Conservation (phyloP, 2,113 vertebrate genomes). For the Rhizomys pruinosus region DNA sequence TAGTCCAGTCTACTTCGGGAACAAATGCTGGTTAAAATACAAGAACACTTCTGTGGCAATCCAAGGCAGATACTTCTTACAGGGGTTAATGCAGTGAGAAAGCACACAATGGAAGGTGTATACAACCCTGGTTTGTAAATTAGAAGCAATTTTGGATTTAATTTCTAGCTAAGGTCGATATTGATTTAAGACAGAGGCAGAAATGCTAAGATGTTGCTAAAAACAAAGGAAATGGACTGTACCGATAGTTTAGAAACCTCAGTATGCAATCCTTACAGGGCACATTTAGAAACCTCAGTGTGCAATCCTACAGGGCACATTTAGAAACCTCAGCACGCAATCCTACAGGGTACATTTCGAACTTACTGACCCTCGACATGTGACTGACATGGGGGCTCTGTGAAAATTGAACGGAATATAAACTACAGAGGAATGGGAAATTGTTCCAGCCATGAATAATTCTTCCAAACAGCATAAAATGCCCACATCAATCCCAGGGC, state of each 20-base stretch:
- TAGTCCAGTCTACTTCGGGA: not conserved
- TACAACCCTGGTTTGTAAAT: not conserved
- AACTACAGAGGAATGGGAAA: not conserved
- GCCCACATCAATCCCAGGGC: fast-evolving
- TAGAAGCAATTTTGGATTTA: not conserved
- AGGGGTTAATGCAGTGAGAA: not conserved
- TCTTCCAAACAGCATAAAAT: not conserved
- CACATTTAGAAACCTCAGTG: not conserved
- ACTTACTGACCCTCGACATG: not conserved
- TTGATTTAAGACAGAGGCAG: not conserved
- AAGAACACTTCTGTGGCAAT: not conserved
- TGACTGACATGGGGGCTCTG: not conserved
- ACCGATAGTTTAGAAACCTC: not conserved
- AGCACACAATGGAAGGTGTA: not conserved
- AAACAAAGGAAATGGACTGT: not conserved
- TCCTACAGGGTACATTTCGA: not conserved
- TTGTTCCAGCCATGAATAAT: not conserved
- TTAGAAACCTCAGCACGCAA: no score
- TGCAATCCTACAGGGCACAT: not conserved
- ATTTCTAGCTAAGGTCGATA: not conserved
- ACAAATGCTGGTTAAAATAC: slow-evolving; percentile 15
- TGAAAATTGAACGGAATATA: not conserved
- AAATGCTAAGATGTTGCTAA: not conserved
- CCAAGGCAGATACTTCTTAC: not conserved
- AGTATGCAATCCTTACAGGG: not conserved